Conservation (phyloP, 2,797 vertebrate species). For the Manis pentadactyla region DNA sequence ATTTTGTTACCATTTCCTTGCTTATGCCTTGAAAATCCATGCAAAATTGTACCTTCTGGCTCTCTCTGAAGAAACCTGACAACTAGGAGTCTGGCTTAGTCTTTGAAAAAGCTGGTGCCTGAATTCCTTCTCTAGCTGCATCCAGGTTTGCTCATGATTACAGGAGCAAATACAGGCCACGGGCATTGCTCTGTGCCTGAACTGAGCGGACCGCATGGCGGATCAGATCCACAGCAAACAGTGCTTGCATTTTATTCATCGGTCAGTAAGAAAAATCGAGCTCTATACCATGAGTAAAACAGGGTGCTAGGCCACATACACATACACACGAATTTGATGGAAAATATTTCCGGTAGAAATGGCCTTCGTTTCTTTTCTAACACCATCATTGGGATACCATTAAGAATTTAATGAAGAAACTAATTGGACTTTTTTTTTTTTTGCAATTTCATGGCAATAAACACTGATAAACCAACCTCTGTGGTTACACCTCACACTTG, state of each 20-base stretch:
- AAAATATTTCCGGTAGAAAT: slow-evolving; percentile 33
- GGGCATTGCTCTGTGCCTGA: rapidly evolving
- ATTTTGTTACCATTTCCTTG: slow-evolving; percentile 1
- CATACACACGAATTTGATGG: not conserved
- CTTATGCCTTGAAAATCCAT: not conserved
- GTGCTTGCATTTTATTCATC: slow-evolving; percentile 50
- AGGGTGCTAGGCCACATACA: not conserved
- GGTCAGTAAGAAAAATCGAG: not conserved
- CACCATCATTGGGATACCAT: slow-evolving; percentile 21
- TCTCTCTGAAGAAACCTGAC: not conserved
- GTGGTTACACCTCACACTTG: not conserved
- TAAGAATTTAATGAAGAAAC: slow-evolving; percentile 65
- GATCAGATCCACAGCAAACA: not conserved
- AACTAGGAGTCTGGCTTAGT: not conserved
- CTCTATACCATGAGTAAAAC: not conserved
- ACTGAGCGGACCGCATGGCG: not conserved
- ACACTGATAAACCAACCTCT: not conserved
- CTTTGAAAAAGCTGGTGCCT: not conserved
- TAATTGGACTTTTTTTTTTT: slow-evolving; percentile 24
- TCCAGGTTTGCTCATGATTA: not conserved
- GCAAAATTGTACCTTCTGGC: slow-evolving; percentile 24
- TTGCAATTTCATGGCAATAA: slow-evolving; percentile 58
- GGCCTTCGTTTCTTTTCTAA: slow-evolving; percentile 18
- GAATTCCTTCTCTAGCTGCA: slow-evolving; percentile 15
- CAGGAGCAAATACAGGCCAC: rapidly evolving